Conservation (phyloP, 1,140 invertebrate genomes). For the Campodea augens region DNA sequence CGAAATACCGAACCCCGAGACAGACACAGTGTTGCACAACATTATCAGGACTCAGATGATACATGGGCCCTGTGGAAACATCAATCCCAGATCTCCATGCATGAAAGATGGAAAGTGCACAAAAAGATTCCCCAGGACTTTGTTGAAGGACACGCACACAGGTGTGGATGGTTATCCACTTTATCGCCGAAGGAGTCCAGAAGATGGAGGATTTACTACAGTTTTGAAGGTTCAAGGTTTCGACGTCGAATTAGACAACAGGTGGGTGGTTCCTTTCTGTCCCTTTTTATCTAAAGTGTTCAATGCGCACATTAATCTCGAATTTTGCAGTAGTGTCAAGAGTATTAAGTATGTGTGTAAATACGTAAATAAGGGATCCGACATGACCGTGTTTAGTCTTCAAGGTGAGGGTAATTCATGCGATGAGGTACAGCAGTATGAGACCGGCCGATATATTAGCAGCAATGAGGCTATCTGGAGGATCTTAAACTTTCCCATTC, state of each 20-base stretch:
- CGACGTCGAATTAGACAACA: conserved; percentile 17
- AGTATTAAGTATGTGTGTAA: conserved; percentile 21
- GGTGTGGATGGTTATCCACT: conserved; percentile 23
- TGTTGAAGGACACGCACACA: conserved; percentile 17
- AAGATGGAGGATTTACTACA: conserved; percentile 13
- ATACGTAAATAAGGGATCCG: conserved; percentile 19
- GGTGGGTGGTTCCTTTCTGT: conserved; percentile 22
- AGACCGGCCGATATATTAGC: conserved; percentile 24
- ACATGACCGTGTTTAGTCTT: conserved; percentile 16
- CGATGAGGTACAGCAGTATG: conserved; percentile 19
- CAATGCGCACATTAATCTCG: conserved; percentile 20
- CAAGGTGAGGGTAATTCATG: conserved; percentile 8
- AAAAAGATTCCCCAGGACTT: conserved; percentile 22
- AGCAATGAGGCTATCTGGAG: conserved; percentile 26
- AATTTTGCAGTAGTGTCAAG: conserved; percentile 17
- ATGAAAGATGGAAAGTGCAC: conserved; percentile 21
- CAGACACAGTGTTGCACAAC: no score
- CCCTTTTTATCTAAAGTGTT: no score
- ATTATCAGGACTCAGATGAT: conserved; percentile 18
- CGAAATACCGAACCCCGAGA: no score
- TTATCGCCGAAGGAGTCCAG: conserved; percentile 19
- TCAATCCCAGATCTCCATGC: conserved; percentile 18
- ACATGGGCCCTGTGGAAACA: conserved; percentile 17
- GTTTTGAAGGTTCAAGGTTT: conserved; percentile 1
- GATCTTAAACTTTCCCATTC: conserved; percentile 23